Conservation (phyloP, 2,797 vertebrate species). For the Fistularia tabacaria region DNA sequence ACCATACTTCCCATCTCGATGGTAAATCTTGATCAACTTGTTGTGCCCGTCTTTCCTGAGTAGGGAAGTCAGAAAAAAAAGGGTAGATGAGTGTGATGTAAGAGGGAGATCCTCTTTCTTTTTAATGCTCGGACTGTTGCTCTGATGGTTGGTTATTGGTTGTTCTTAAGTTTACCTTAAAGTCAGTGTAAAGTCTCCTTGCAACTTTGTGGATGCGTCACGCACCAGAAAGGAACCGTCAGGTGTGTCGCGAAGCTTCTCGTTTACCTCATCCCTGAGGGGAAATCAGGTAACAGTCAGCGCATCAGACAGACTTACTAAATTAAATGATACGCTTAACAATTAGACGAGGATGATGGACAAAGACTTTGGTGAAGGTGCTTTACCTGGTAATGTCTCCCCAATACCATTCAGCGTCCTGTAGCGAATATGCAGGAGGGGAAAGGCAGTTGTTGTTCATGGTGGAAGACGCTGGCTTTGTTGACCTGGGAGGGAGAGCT, state of each 20-base stretch:
- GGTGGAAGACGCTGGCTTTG: slow-evolving; percentile 80
- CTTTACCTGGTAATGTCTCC: slow-evolving; percentile 91
- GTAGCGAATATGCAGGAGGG: slow-evolving; percentile 73
- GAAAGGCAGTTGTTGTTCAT: slow-evolving; percentile 75
- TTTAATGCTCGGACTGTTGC: background rate
- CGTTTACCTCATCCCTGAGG: slow-evolving; percentile 91
- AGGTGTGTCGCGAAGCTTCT: slow-evolving; percentile 88
- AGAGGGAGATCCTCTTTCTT: background rate
- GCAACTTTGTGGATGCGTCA: slow-evolving; percentile 91
- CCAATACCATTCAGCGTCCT: slow-evolving; percentile 97
- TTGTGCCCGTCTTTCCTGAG: slow-evolving; percentile 93
- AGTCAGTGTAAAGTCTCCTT: slow-evolving; percentile 93
- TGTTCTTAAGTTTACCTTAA: slow-evolving; percentile 73
- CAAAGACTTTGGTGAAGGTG: background rate
- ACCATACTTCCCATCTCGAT: slow-evolving; percentile 89
- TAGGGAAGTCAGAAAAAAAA: background rate
- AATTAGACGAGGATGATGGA: background rate
- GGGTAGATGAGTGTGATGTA: background rate
- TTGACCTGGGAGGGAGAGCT: slow-evolving; percentile 92
- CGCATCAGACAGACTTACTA: background rate
- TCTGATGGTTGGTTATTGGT: background rate
- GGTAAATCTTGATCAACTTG: slow-evolving; percentile 95
- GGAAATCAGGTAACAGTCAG: slow-evolving; percentile 7
- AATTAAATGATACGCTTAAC: background rate
- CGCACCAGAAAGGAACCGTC: slow-evolving; percentile 95